Evolutionary conservation across 2,888 invertebrate genomes (phyloP), one percentile per base, ranked within the genome.

Genomic region (Autographa pulchrina): DNA sequence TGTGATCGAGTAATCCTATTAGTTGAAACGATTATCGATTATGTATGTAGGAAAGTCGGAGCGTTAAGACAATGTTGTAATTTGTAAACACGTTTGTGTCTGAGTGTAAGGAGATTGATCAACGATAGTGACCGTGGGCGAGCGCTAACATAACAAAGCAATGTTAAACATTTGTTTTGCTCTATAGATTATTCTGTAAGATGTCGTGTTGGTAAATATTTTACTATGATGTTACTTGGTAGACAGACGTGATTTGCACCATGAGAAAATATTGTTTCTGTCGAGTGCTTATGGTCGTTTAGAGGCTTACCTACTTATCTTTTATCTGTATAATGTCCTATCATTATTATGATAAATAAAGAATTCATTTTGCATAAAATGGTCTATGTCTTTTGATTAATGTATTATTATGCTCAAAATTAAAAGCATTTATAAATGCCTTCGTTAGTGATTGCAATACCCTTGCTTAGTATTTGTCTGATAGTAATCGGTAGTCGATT

Each of bases 131-230:
- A 69, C 77, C 82, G 91, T 91, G 84, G 92, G 91, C 86, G 86
- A 88, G 86, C 86, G 82, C 85, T 84, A 87, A 88, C 89, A 86
- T 81, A 87, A 89, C 89, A 89, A 88, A 91, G 86, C 85, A 83
- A 78, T 88, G 91, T 89, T 89, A 86, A 90, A 90, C 92, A 92
- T 92, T 92, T 92, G 90, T 92, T 91, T 90, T 89, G 88, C 89
- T 87, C 90, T 91, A 80, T 85, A 89, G 91, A 91, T 92, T 91
- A 91, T 90, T 85, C 79, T 83, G 86, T 88, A 85, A 86, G 84
- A 85, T 87, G 88, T 89, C 90, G 85, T 86, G 86, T 87, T 82
- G 77, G 86, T 85, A 86, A 90, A 91, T 90, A 89, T 90, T 89
- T 85, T 85, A 86, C 83, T 83, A 83, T 74, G 80, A 83, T 81